Conservation (phyloP, 2,797 vertebrate species). For the Brachyrhaphis roseni region DNA sequence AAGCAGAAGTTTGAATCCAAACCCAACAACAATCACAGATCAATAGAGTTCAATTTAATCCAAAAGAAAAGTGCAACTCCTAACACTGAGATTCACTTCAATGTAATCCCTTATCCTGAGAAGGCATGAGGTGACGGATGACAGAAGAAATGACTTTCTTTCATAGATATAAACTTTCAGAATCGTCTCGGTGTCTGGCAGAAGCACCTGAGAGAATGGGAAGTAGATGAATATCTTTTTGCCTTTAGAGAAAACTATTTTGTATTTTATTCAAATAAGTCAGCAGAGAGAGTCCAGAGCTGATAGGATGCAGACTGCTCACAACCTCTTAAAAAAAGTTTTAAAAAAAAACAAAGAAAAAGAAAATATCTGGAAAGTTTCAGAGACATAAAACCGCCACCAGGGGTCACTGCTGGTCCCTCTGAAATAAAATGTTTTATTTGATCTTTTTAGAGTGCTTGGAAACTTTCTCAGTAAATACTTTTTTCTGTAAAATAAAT, state of each 20-base stretch:
- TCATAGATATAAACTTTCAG: background rate
- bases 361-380: background rate
- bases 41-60: background rate
- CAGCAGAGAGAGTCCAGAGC: background rate
- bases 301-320: background rate
- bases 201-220: background rate
- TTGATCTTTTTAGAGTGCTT: background rate
- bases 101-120: background rate
- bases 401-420: slow-evolving; percentile 33
- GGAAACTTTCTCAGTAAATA: background rate
- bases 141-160: background rate
- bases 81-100: background rate
- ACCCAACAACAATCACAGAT: background rate
- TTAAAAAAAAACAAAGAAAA: background rate
- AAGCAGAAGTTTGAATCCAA: background rate
- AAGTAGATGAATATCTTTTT: background rate
- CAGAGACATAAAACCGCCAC: slow-evolving; percentile 23
- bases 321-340: background rate
- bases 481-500: background rate
- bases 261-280: background rate
- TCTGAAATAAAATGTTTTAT: background rate
- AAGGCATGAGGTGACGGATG: background rate
- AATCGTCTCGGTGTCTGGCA: background rate
- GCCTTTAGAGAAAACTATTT: background rate
- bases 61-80: background rate